phyloP scores from a whole-genome alignment of 2,797 vertebrate species.

The Notolabrus celidotus region DNA sequence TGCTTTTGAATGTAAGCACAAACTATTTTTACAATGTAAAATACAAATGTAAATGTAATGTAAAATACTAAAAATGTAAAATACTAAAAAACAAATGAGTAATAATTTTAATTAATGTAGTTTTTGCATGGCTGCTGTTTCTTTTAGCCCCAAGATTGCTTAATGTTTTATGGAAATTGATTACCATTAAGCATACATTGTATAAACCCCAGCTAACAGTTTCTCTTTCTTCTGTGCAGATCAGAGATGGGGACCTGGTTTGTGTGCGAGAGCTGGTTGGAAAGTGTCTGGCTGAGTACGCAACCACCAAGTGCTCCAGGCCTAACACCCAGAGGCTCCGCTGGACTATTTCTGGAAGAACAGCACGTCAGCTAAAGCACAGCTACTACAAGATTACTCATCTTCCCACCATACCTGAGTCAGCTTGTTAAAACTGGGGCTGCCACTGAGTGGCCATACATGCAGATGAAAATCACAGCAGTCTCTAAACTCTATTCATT shows the following conservation, averaged over 20 bases:
- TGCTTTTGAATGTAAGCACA: conserved; percentile 87
- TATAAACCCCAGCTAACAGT: background rate
- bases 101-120: background rate
- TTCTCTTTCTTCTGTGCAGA: conserved; percentile 72
- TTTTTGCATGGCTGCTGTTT: background rate
- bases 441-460: conserved; percentile 40
- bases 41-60: too few relatives aligned
- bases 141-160: background rate
- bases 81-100: background rate
- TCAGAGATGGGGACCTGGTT: conserved; percentile 89
- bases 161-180: background rate
- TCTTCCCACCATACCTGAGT: conserved; percentile 97
- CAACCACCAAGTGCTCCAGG: conserved; percentile 92
- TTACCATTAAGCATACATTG: background rate
- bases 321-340: conserved; percentile 93
- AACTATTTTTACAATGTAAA: background rate
- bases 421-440: conserved; percentile 78
- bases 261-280: conserved; percentile 91
- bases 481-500: conserved; percentile 14
- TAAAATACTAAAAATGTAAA: too few relatives aligned
- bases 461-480: conserved; percentile 19
- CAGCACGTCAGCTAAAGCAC: conserved; percentile 93
- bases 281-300: conserved; percentile 95
- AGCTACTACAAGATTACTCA: conserved; percentile 96
- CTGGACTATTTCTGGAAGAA: conserved; percentile 96